A percentile compares a stretch with the other conserved stretches of the same genome.
These are phyloP conservation scores for Hydroisotoma schaefferi DNA, from an alignment of 2,888 invertebrate species.

Conservation along the genomic window DNA sequence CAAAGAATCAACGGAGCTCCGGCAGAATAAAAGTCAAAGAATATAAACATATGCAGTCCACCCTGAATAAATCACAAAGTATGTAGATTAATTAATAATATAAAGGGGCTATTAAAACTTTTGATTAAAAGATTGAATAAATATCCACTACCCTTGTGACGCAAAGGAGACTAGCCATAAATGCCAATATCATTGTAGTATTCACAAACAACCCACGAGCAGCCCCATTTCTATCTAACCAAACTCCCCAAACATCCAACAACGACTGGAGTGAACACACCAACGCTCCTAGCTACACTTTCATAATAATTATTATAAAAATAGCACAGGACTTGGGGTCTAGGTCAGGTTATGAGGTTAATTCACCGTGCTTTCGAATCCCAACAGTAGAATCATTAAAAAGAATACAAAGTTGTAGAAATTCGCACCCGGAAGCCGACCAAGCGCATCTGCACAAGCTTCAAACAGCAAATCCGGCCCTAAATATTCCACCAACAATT, in stretches of 20 bases:
- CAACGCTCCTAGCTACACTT: background rate
- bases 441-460: background rate
- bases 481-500: background rate
- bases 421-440: constrained; percentile 1
- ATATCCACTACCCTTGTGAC: background rate
- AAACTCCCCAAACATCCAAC: background rate
- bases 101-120: background rate
- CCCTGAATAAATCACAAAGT: background rate
- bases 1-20: background rate
- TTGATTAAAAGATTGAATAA: background rate
- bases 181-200: background rate
- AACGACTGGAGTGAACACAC: background rate
- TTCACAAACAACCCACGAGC: background rate
- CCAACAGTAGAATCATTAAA: background rate
- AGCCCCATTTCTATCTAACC: background rate
- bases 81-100: background rate
- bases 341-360: no score
- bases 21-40: background rate
- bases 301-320: background rate
- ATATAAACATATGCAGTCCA: background rate
- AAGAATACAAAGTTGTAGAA: constrained; percentile 3
- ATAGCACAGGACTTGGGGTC: no score
- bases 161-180: background rate
- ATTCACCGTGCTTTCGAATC: background rate
- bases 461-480: constrained; percentile 2